phyloP scores from a whole-genome alignment of 2,113 vertebrate species.

The Cyprinus carpio region DNA sequence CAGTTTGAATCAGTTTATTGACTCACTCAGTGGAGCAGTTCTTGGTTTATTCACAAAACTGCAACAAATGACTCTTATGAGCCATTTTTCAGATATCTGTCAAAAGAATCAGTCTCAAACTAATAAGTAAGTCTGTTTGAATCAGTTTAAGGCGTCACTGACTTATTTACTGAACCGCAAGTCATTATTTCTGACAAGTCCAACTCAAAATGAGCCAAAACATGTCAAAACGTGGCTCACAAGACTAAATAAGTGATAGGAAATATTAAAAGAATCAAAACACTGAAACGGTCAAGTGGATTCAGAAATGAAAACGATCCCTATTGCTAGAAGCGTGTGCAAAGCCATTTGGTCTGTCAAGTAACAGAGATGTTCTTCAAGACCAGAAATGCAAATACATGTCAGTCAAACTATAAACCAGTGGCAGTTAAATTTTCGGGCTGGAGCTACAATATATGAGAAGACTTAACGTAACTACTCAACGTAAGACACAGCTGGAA shows the following conservation, averaged over 20 bases:
- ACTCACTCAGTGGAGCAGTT: background rate
- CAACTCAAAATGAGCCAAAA: background rate
- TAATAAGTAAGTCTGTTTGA: background rate
- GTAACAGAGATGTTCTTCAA: background rate
- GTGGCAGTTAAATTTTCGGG: background rate
- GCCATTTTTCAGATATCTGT: background rate
- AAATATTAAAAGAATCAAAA: background rate
- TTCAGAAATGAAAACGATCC: background rate
- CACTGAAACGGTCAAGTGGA: background rate
- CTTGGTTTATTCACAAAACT: background rate
- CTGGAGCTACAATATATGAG: background rate
- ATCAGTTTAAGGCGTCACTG: background rate
- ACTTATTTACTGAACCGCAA: background rate
- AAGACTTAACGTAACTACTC: background rate
- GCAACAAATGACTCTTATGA: background rate
- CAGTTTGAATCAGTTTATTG: background rate
- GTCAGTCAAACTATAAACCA: background rate
- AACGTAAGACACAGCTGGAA: background rate
- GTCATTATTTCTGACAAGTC: background rate
- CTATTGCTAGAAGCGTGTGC: background rate
- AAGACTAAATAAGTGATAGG: background rate
- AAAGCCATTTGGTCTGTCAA: constrained; percentile 8
- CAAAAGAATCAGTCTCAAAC: background rate
- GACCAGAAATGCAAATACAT: background rate
- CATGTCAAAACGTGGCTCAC: background rate